Percentiles rank a stretch among this genome's conserved stretches.
These are phyloP conservation scores for Merodon equestris DNA, from an alignment of 2,888 invertebrate genomes.

Conservation along the genomic window DNA sequence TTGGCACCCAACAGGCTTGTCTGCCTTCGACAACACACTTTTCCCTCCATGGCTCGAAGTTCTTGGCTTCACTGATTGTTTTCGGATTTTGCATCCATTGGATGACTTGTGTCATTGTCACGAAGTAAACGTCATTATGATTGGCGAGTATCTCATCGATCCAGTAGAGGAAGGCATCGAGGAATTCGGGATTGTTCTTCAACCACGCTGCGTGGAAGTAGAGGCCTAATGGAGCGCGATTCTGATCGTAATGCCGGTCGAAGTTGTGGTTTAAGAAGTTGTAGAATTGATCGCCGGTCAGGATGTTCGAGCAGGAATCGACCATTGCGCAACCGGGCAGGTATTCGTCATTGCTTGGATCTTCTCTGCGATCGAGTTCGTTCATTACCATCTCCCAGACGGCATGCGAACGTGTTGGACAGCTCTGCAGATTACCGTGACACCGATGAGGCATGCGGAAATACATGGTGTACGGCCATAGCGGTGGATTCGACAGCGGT, in stretches of 20 bases:
- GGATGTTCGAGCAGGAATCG: constrained; percentile 95
- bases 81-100: constrained; percentile 97
- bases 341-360: constrained; percentile 92
- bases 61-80: constrained; percentile 90
- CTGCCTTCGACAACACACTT: constrained; percentile 93
- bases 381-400: constrained; percentile 99
- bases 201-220: constrained; percentile 97
- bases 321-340: constrained; percentile 96
- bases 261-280: constrained; percentile 96
- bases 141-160: constrained; percentile 91
- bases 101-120: constrained; percentile 97
- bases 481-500: constrained; percentile 92
- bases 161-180: constrained; percentile 96
- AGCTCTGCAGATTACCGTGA: constrained; percentile 94
- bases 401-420: constrained; percentile 94
- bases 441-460: constrained; percentile 97
- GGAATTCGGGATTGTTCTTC: constrained; percentile 93
- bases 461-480: constrained; percentile 99
- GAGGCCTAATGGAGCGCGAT: constrained; percentile 91
- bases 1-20: constrained; percentile 92
- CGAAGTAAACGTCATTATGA: constrained; percentile 95
- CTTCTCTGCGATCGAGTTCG: constrained; percentile 94
- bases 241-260: constrained; percentile 93
- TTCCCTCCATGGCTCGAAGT: constrained; percentile 96
- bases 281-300: constrained; percentile 95